Percentiles rank a stretch among this genome's conserved stretches.
Conservation (phyloP, 2,797 vertebrate genomes). For the Gobio occitaniae region DNA sequence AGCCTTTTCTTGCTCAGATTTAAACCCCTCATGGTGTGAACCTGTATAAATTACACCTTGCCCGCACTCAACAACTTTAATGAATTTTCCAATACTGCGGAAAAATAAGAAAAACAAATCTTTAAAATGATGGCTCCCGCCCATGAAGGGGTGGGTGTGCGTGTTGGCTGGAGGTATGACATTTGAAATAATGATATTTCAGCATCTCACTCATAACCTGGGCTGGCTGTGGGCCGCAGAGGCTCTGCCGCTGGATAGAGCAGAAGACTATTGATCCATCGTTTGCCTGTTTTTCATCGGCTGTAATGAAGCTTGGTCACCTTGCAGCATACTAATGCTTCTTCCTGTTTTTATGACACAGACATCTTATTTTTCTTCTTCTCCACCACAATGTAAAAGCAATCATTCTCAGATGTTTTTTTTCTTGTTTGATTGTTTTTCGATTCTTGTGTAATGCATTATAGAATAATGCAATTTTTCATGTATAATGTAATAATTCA, state of each 20-base stretch:
- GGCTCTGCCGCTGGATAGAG: slow-evolving; percentile 46
- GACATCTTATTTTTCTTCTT: slow-evolving; percentile 25
- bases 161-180: slow-evolving; percentile 45
- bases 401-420: slow-evolving; percentile 24
- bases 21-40: slow-evolving; percentile 36
- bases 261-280: slow-evolving; percentile 61
- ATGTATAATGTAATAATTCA: neutral
- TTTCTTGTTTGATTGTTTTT: slow-evolving; percentile 25
- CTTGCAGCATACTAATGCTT: slow-evolving; percentile 62
- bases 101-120: slow-evolving; percentile 50
- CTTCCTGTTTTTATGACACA: slow-evolving; percentile 35
- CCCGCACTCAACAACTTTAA: slow-evolving; percentile 45
- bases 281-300: slow-evolving; percentile 60
- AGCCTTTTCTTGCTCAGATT: slow-evolving; percentile 37
- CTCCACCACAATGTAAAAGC: neutral
- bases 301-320: slow-evolving; percentile 64
- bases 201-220: slow-evolving; percentile 53
- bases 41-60: slow-evolving; percentile 49
- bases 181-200: slow-evolving; percentile 60
- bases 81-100: slow-evolving; percentile 47
- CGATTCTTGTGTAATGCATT: slow-evolving; percentile 7
- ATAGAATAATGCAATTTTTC: neutral
- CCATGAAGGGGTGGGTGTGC: slow-evolving; percentile 30
- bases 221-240: slow-evolving; percentile 28
- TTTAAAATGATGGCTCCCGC: slow-evolving; percentile 52